phyloP scores from a whole-genome alignment of 2,888 invertebrate species.

The Teinopalpus imperialis region DNA sequence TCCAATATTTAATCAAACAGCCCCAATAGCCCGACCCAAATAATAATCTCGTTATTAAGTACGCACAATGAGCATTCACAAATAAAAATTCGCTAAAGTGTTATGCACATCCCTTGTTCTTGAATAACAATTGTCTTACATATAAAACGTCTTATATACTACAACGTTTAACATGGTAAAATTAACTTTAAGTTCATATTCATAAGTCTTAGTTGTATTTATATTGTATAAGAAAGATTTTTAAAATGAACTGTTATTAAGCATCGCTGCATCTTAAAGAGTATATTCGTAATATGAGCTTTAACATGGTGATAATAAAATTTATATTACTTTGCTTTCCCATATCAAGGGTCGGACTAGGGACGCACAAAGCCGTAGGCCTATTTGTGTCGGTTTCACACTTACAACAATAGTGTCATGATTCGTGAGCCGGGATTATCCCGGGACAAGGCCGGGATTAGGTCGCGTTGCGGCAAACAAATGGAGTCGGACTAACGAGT shows the following conservation, averaged over 20 bases:
- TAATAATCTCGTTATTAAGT: constrained; percentile 68
- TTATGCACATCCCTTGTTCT: constrained; percentile 46
- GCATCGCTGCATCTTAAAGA: constrained; percentile 34
- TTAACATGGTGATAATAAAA: accelerated
- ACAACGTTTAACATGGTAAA: constrained; percentile 30
- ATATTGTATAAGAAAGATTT: constrained; percentile 25
- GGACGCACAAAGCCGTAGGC: constrained; percentile 61
- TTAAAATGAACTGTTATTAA: constrained; percentile 46
- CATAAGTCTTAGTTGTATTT: neutral
- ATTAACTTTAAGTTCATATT: neutral
- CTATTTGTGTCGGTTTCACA: constrained; percentile 82
- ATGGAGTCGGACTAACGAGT: constrained; percentile 66
- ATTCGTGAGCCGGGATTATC: constrained; percentile 80
- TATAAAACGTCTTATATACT: too few relatives aligned
- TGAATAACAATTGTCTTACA: constrained; percentile 36
- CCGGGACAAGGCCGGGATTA: constrained; percentile 72
- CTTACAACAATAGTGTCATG: constrained; percentile 83
- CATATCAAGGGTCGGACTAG: constrained; percentile 29
- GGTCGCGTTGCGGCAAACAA: constrained; percentile 78
- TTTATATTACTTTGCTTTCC: constrained; percentile 31
- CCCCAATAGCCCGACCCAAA: constrained; percentile 46
- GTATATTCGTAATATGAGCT: constrained; percentile 30
- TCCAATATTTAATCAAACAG: constrained; percentile 64
- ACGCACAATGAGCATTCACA: constrained; percentile 55
- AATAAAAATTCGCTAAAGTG: constrained; percentile 60